Conservation (phyloP, 64 coral and sea anemone species). For the Porites australiensis region DNA sequence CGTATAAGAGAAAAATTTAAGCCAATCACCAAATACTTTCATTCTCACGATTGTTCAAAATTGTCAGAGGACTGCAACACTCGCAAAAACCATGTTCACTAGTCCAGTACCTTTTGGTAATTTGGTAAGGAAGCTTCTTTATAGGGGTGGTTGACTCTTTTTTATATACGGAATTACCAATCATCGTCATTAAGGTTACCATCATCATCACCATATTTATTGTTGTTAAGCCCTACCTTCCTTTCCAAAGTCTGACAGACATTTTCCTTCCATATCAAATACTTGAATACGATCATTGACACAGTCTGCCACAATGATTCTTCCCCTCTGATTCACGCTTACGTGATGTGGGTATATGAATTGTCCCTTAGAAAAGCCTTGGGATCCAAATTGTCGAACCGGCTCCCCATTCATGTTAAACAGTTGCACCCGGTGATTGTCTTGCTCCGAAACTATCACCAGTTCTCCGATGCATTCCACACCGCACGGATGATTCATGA, state of each 20-base stretch:
- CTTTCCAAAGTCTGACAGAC: conserved; percentile 86
- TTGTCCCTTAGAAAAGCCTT: conserved; percentile 85
- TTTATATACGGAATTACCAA: no score
- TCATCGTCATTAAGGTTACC: no score
- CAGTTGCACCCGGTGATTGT: conserved; percentile 89
- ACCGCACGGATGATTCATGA: conserved; percentile 91
- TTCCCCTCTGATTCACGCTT: conserved; percentile 70
- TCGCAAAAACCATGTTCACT: no score
- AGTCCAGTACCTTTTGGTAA: no score
- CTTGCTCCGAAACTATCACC: conserved; percentile 90
- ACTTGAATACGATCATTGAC: conserved; percentile 96
- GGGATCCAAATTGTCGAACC: conserved; percentile 84
- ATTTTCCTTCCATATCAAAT: conserved; percentile 90
- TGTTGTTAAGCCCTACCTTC: conserved; percentile 69
- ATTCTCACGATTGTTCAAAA: no score
- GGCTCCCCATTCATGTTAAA: conserved; percentile 85
- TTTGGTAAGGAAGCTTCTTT: no score
- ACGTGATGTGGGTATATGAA: conserved; percentile 97
- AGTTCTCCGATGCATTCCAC: conserved; percentile 85
- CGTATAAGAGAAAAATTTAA: no score
- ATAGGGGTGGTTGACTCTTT: no score
- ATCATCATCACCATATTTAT: no score
- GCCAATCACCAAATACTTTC: no score
- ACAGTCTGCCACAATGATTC: conserved; percentile 87
- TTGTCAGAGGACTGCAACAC: no score